Base-by-base conservation (phyloP, 2,888 invertebrate species). In the Lymantria dispar region DNA sequence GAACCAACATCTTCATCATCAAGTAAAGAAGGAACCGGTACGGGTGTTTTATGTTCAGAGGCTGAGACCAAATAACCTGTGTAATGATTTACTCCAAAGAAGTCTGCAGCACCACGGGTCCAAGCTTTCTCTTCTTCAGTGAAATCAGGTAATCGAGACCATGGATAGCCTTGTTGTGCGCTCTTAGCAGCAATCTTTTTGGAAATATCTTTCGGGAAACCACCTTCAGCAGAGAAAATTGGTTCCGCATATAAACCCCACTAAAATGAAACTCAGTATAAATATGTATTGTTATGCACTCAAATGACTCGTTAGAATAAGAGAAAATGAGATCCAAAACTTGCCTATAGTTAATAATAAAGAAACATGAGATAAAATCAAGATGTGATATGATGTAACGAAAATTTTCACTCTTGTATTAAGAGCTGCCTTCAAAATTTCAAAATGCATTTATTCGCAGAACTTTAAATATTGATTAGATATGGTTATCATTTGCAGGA, bases 71-170 rank as follows among this genome's bases (percentile, higher is more conserved):
- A 47, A 0, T 7, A 73, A 0, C 91, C 76, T 0, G 94, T 93
- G 71, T 96, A 96, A 49, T 94, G 92, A 67, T 96, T 96, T 7
- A 96, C 79, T 0, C 95, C 84, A 1, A 85, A 74, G 71, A 85
- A 87, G 54, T 87, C 87, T 0, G 70, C 50, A 1, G 80, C 45
- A 7, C 87, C 87, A 40, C 58, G 73, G 0, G 78, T 73, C 3
- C 76, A 70, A 0, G 58, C 54, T 3, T 62, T 68, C 72, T 92
- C 90, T 46, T 83, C 78, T 11, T 71, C 62, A 0, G 87, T 83
- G 54, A 91, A 90, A 9, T 64, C 63, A 1, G 92, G 92, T 36
- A 92, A 60, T 1, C 91, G 76, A 0, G 92, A 91, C 31, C 71
- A 55, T 0, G 70, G 52, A 52, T 76, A 85, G 0, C 90, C 90